Conservation (phyloP, 2,797 vertebrate species). For the Mycteria americana region DNA sequence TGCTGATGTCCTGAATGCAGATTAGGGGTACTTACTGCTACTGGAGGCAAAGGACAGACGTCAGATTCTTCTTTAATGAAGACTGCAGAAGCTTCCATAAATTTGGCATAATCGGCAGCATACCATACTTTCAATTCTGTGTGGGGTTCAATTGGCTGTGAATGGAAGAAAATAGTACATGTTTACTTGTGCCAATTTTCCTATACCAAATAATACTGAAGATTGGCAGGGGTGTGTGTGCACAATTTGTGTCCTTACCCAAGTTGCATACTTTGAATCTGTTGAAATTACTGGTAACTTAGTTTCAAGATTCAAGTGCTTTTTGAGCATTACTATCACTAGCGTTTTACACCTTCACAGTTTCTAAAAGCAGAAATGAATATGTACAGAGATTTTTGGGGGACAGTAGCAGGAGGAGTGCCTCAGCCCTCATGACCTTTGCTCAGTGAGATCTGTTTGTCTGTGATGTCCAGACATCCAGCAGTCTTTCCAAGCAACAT, state of each 20-base stretch:
- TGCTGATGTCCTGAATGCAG: not conserved
- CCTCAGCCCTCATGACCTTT: not conserved
- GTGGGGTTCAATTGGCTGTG: conserved; percentile 32
- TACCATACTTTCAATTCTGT: conserved; percentile 55
- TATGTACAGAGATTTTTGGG: not conserved
- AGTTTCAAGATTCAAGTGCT: not conserved
- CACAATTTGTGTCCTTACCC: not conserved
- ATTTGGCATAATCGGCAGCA: conserved; percentile 44
- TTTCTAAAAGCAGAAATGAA: not conserved
- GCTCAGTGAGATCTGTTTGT: not conserved
- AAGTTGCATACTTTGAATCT: not conserved
- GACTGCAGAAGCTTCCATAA: conserved; percentile 56
- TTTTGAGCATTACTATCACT: not conserved
- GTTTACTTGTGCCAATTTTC: not conserved
- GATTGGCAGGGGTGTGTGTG: not conserved
- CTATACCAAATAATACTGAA: not conserved
- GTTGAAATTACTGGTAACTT: not conserved
- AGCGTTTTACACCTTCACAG: not conserved
- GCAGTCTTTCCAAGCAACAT: not conserved
- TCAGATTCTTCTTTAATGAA: conserved; percentile 48
- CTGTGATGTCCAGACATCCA: not conserved
- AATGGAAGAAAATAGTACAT: not conserved
- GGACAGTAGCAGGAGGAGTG: not conserved
- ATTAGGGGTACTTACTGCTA: not conserved
- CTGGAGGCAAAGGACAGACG: conserved; percentile 21